A percentile compares a stretch with the other conserved stretches of the same genome.
Conservation (phyloP, 2,797 vertebrate genomes). For the Platyrinchus mystaceus region DNA sequence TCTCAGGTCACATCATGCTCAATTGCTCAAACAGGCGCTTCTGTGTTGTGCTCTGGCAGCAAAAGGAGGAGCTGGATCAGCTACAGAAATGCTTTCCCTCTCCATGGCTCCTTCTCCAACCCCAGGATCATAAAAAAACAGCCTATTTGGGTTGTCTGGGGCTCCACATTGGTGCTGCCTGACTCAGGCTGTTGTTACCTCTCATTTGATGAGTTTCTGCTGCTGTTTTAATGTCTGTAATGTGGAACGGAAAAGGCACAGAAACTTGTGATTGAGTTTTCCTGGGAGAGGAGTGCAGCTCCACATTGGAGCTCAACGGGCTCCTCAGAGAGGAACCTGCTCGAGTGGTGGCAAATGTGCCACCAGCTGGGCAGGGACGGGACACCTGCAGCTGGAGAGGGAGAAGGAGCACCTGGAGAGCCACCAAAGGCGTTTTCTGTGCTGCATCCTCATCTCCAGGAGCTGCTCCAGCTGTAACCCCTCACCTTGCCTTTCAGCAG, state of each 20-base stretch:
- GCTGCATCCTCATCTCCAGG: slow-evolving; percentile 39
- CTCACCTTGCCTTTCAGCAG: slow-evolving; percentile 63
- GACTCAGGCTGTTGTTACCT: background rate
- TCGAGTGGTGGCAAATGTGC: fast-evolving
- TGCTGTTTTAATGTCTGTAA: background rate
- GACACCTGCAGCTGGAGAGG: background rate
- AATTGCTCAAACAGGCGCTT: slow-evolving; percentile 72
- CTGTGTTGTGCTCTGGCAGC: slow-evolving; percentile 53
- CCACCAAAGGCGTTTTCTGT: slow-evolving; percentile 43
- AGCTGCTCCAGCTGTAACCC: slow-evolving; percentile 61
- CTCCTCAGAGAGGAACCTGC: background rate
- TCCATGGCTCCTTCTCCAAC: slow-evolving; percentile 7
- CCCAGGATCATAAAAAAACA: background rate
- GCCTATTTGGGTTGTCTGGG: background rate
- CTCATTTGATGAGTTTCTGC: background rate
- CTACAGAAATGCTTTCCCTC: slow-evolving; percentile 52
- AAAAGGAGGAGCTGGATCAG: slow-evolving; percentile 44
- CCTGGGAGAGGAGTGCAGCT: background rate
- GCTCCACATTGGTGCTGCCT: background rate
- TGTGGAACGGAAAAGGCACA: background rate
- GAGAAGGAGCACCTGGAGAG: slow-evolving; percentile 22
- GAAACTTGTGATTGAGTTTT: background rate
- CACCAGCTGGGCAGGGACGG: fast-evolving
- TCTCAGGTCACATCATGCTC: slow-evolving; percentile 83
- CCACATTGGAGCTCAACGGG: background rate